These are phyloP conservation scores for Heliconius himera DNA, from an alignment of 1,140 invertebrate species.

Conservation along the genomic window DNA sequence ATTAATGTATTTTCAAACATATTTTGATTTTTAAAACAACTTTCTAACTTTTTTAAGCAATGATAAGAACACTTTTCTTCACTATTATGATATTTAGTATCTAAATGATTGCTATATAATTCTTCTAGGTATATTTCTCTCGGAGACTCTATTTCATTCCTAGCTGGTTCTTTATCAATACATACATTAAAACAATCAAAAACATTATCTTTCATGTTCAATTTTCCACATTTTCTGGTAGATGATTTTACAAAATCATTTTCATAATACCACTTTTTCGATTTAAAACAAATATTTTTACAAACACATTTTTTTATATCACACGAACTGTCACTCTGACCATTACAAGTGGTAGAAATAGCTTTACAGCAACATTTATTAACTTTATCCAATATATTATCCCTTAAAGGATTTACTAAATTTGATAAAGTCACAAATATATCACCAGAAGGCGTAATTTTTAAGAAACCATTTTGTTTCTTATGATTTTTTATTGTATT, in stretches of 20 bases:
- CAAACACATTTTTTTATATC: conserved; percentile 53
- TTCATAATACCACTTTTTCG: conserved; percentile 31
- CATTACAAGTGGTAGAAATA: conserved; percentile 51
- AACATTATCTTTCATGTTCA: background rate
- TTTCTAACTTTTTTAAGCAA: background rate
- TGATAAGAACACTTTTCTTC: background rate
- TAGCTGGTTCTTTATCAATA: background rate
- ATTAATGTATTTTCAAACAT: background rate
- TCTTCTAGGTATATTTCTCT: background rate
- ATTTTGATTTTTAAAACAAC: background rate
- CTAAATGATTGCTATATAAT: background rate
- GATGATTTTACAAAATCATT: background rate
- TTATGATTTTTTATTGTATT: conserved; percentile 21
- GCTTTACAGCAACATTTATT: conserved; percentile 19
- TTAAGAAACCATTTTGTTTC: conserved; percentile 44
- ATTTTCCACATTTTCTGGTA: background rate
- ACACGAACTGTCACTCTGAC: conserved; percentile 35
- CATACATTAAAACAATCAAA: background rate
- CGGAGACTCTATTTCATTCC: background rate
- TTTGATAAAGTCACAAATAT: conserved; percentile 45
- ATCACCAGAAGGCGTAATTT: conserved; percentile 55
- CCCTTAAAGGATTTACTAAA: background rate
- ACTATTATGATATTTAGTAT: background rate
- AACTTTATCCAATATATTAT: background rate
- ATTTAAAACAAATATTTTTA: conserved; percentile 37